Evolutionary conservation across 2,888 invertebrate genomes (phyloP), one percentile per base, ranked within the genome.

Genomic region (Dexiosoma caninum): DNA sequence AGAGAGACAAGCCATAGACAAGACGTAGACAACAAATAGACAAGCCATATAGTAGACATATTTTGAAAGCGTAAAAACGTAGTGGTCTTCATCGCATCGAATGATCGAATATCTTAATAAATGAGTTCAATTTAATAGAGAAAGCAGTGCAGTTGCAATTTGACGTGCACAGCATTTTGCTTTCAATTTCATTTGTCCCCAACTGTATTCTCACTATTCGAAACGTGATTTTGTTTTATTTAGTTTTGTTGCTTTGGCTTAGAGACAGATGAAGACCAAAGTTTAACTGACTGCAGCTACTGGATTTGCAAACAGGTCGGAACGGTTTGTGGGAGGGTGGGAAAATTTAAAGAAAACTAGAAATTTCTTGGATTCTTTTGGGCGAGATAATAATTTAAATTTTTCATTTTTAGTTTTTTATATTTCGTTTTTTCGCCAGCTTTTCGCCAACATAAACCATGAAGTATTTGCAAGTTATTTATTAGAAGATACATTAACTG

Each of bases 381-480:
- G 37, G 46, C 30, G 27, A 66, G 66, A 74, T 66, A 74, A 74
- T 30, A 74, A 37, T 59, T 66, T 57, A 57, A 49, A 42, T 23
- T 35, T 14, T 9, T 51, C 37, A 53, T 64, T 35, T 27, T 37
- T 37, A 4, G 37, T 37, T 37, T n/a, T 14, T 23, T 49, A n/a
- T n/a, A n/a, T n/a, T n/a, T n/a, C n/a, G n/a, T n/a, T 27, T 8
- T 10, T 16, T 10, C 35, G 12, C 12, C 12, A 19, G 8, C n/a
- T 53, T 55, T 35, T 40, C 35, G 53, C 44, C 8, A 27, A 40
- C 14, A 49, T 27, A 62, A 19, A 40, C 66, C 8, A 57, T 74
- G 49, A 74, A 74, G 57, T 57, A 74, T 57, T 57, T 12, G 40
- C 27, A 46, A 66, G 35, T 57, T 49, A 66, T 66, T 74, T 74